Percentiles rank a stretch among this genome's conserved stretches.
These are phyloP conservation scores for Caranx melampygus DNA, from an alignment of 2,113 vertebrate genomes.

Conservation along the genomic window DNA sequence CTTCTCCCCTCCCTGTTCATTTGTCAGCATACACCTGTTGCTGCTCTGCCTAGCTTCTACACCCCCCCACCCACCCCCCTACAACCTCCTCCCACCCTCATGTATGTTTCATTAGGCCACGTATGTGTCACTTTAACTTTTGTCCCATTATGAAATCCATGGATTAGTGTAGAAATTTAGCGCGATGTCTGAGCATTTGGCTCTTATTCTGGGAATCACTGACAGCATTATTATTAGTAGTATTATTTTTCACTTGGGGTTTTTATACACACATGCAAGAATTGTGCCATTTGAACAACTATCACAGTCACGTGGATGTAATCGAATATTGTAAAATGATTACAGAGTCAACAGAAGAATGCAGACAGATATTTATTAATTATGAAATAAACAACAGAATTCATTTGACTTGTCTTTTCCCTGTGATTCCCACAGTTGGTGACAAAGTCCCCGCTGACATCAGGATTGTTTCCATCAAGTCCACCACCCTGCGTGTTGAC, in stretches of 20 bases:
- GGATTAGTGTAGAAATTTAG: slow-evolving; percentile 29
- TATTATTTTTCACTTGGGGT: slow-evolving; percentile 12
- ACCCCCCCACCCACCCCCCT: neutral
- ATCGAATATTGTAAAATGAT: neutral
- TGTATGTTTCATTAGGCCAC: slow-evolving; percentile 23
- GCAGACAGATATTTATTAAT: neutral
- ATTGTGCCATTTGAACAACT: neutral
- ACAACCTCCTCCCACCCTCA: neutral
- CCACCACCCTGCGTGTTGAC: slow-evolving; percentile 93
- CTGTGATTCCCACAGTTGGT: slow-evolving; percentile 84
- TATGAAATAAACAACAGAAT: neutral
- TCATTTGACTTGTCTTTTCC: neutral
- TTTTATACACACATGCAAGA: neutral
- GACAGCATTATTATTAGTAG: neutral
- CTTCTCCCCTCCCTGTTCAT: slow-evolving; percentile 49
- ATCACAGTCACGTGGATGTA: slow-evolving; percentile 8
- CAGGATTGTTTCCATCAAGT: slow-evolving; percentile 89
- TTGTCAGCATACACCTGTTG: slow-evolving; percentile 71
- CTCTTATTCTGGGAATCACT: slow-evolving; percentile 26
- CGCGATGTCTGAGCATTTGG: slow-evolving; percentile 21
- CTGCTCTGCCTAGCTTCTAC: slow-evolving; percentile 6
- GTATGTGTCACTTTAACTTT: slow-evolving; percentile 28
- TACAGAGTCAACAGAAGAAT: neutral
- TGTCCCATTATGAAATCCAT: slow-evolving; percentile 12
- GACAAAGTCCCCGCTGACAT: slow-evolving; percentile 95